A percentile compares a stretch with the other conserved stretches of the same genome.
Conservation (phyloP, 2,888 invertebrate species). For the Mongoloraphidia duomilia region DNA sequence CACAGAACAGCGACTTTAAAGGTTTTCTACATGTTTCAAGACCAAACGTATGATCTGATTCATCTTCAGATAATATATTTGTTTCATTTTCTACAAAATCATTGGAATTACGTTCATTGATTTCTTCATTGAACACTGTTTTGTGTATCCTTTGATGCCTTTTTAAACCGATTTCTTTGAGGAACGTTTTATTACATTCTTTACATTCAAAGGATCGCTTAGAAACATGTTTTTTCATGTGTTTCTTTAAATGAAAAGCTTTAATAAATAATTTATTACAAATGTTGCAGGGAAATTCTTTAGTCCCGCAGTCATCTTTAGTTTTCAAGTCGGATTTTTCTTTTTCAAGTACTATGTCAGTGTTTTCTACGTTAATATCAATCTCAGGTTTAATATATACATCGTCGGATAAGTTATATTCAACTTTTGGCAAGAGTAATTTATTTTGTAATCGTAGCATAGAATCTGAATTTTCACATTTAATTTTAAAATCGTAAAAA, state of each 20-base stretch:
- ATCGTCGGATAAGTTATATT: too few relatives aligned
- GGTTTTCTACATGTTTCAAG: too few relatives aligned
- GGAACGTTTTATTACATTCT: background rate
- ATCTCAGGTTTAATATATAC: too few relatives aligned
- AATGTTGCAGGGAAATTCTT: too few relatives aligned
- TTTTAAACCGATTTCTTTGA: background rate
- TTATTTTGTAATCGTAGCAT: constrained; percentile 1
- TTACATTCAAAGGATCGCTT: background rate
- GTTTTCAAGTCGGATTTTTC: too few relatives aligned
- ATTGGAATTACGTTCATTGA: constrained; percentile 15
- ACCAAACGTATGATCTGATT: background rate
- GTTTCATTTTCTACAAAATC: constrained; percentile 9
- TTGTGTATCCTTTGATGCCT: too few relatives aligned
- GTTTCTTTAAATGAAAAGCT: too few relatives aligned
- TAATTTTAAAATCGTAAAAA: constrained; percentile 8
- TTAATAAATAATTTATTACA: too few relatives aligned
- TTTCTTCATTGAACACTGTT: constrained; percentile 13
- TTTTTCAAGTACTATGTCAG: too few relatives aligned
- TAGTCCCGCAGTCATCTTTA: too few relatives aligned
- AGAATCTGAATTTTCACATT: constrained; percentile 11
- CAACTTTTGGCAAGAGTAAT: too few relatives aligned
- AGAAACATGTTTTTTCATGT: background rate
- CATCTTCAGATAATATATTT: background rate
- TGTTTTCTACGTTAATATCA: too few relatives aligned
- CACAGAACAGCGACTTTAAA: constrained; percentile 22